A percentile compares a stretch with the other conserved stretches of the same genome.
Conservation (phyloP, 2,797 vertebrate genomes). For the Loris lydekkerianus region DNA sequence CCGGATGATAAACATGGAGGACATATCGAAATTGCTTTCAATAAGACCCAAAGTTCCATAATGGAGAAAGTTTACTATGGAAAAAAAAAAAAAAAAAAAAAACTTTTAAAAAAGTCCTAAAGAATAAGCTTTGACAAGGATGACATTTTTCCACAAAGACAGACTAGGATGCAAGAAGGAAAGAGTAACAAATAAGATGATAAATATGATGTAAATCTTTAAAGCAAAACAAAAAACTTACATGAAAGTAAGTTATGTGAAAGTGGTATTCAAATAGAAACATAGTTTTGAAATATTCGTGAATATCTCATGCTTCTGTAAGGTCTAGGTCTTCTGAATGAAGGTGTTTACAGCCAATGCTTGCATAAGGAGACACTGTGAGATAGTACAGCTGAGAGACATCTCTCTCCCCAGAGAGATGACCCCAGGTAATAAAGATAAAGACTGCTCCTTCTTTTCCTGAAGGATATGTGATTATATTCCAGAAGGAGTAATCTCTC, state of each 20-base stretch:
- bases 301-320: not conserved
- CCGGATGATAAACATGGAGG: not conserved
- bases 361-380: not conserved
- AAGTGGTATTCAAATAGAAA: not conserved
- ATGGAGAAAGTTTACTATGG: not conserved
- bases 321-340: not conserved
- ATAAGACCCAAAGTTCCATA: not conserved
- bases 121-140: not conserved
- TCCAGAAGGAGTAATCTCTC: not conserved
- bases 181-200: not conserved
- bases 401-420: not conserved
- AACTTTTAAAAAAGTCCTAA: not conserved
- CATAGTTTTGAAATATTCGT: not conserved
- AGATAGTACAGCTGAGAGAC: not conserved
- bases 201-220: not conserved
- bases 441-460: not conserved
- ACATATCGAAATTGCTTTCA: not conserved
- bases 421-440: not conserved
- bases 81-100: not conserved
- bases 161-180: not conserved
- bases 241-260: no score
- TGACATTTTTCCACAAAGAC: not conserved
- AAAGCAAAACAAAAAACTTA: not conserved
- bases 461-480: not conserved
- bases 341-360: not conserved